Conservation (phyloP, 1,140 invertebrate species). For the Cyclina sinensis region DNA sequence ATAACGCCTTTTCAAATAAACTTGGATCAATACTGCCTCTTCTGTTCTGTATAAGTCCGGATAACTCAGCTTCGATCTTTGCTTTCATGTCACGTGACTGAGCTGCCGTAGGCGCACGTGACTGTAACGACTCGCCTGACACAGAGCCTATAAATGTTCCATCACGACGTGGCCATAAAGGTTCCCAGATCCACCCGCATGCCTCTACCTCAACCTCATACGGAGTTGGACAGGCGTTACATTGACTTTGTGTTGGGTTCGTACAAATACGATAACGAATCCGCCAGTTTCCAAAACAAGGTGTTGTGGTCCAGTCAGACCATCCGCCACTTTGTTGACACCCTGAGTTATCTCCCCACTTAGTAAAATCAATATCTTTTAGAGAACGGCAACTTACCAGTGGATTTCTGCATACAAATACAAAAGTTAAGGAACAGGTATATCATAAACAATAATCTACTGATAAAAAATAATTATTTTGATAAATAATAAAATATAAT, state of each 20-base stretch:
- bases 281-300: slow-evolving; percentile 33
- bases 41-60: not conserved
- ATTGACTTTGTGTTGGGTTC: not conserved
- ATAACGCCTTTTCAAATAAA: slow-evolving; percentile 4
- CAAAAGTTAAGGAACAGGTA: no score
- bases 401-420: slow-evolving; percentile 52
- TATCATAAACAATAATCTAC: no score
- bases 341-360: not conserved
- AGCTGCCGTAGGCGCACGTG: not conserved
- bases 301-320: slow-evolving; percentile 18
- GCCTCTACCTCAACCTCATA: slow-evolving; percentile 9
- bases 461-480: no score
- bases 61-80: not conserved
- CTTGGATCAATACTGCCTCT: slow-evolving; percentile 5
- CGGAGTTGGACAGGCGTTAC: not conserved
- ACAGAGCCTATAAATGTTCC: no score
- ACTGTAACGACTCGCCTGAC: not conserved
- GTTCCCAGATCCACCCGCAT: slow-evolving; percentile 1
- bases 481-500: no score
- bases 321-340: slow-evolving; percentile 4
- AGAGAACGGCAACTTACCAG: slow-evolving; percentile 29
- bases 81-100: not conserved
- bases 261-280: slow-evolving; percentile 28
- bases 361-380: slow-evolving; percentile 10
- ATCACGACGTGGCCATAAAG: not conserved